Evolutionary conservation across 2,113 vertebrate genomes (phyloP).

Genomic region (Notarius lentiginosus): DNA sequence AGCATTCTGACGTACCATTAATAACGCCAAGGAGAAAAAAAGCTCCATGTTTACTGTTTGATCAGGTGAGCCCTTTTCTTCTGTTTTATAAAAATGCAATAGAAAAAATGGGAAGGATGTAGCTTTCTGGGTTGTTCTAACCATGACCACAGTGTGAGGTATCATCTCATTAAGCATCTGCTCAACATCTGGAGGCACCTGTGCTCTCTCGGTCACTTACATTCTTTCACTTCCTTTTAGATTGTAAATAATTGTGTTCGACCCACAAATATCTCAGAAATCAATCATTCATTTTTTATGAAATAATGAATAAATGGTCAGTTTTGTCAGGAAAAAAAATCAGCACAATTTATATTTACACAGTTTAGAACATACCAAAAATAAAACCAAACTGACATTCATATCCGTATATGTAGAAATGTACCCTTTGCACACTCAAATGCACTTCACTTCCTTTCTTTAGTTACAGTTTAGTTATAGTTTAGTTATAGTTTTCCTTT

Average conservation of each 20-base stretch:
- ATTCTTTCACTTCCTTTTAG: background rate
- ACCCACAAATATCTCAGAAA: too few species aligned
- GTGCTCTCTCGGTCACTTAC: background rate
- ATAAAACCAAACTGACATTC: background rate
- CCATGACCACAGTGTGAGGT: background rate
- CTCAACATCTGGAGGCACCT: slow-evolving; percentile 34
- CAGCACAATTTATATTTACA: background rate
- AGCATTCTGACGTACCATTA: background rate
- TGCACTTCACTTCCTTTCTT: background rate
- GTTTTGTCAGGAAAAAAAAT: background rate
- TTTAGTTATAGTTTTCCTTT: background rate
- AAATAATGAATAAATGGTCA: background rate
- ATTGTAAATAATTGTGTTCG: background rate
- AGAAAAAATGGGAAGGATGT: background rate
- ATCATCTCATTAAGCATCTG: slow-evolving; percentile 14
- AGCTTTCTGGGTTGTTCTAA: background rate
- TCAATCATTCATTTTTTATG: background rate
- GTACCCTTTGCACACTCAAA: background rate
- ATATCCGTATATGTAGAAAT: background rate
- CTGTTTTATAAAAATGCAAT: background rate
- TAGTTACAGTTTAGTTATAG: background rate
- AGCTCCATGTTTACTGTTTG: background rate
- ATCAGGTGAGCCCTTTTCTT: background rate
- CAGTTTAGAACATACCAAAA: background rate
- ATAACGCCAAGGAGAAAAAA: slow-evolving; percentile 7